These are phyloP conservation scores for Rhodophaea formosa DNA, from an alignment of 2,888 invertebrate genomes.

Conservation along the genomic window DNA sequence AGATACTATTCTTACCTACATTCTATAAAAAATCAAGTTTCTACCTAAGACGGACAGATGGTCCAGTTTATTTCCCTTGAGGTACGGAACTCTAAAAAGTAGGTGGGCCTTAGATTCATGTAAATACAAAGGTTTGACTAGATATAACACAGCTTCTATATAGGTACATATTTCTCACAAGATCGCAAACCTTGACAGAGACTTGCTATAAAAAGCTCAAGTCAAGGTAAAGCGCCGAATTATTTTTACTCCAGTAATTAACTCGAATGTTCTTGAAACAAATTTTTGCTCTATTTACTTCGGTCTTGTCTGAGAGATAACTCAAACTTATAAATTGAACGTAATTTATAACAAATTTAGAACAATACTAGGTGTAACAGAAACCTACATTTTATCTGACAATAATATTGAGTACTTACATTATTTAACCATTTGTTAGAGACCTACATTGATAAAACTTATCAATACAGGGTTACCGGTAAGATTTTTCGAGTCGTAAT, in stretches of 20 bases:
- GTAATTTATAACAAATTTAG: background rate
- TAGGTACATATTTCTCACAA: background rate
- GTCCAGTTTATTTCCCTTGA: too few species aligned
- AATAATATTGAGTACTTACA: too few species aligned
- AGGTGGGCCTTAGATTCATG: too few species aligned
- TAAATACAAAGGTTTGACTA: too few species aligned
- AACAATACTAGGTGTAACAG: background rate
- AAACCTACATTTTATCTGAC: background rate
- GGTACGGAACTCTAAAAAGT: too few species aligned
- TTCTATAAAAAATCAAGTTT: too few species aligned
- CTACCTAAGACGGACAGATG: too few species aligned
- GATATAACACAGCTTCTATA: background rate
- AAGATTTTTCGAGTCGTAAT: too few species aligned
- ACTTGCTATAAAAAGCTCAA: conserved; percentile 8
- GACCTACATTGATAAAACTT: too few species aligned
- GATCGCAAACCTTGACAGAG: background rate
- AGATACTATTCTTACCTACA: too few species aligned
- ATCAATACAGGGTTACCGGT: too few species aligned
- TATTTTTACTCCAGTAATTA: conserved; percentile 10
- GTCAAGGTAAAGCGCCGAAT: conserved; percentile 4
- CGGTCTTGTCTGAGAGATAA: background rate
- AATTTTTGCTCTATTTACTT: background rate
- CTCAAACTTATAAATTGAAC: background rate
- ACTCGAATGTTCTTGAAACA: conserved; percentile 9
- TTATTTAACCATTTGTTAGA: too few species aligned